A percentile compares a stretch with the other conserved stretches of the same genome.
These are phyloP conservation scores for Drosophila seguyi DNA, from an alignment of 1,140 invertebrate species.

Conservation along the genomic window DNA sequence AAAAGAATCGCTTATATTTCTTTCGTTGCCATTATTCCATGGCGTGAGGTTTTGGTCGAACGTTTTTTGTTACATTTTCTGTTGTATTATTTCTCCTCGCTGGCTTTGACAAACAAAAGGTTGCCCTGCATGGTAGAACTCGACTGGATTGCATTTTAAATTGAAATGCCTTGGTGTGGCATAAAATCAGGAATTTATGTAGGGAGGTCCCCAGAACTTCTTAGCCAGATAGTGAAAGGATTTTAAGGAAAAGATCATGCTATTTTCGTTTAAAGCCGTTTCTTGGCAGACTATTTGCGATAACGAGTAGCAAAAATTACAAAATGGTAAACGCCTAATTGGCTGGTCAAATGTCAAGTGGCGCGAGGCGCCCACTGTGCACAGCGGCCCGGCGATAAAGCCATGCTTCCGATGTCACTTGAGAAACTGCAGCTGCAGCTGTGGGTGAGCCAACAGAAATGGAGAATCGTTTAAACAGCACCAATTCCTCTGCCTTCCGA, in stretches of 20 bases:
- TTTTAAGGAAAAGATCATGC: neutral
- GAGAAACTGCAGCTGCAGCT: constrained; percentile 36
- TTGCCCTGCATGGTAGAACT: constrained; percentile 34
- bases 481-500: constrained; percentile 45
- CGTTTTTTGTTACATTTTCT: constrained; percentile 21
- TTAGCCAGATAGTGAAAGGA: neutral
- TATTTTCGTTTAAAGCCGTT: neutral
- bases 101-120: constrained; percentile 51
- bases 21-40: constrained; percentile 28
- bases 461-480: constrained; percentile 58
- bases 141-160: constrained; percentile 48
- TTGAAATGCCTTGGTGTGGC: constrained; percentile 34
- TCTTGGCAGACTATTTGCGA: constrained; percentile 1
- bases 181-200: constrained; percentile 40
- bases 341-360: constrained; percentile 43
- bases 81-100: constrained; percentile 12
- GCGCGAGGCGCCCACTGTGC: constrained; percentile 40
- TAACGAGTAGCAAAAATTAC: constrained; percentile 5
- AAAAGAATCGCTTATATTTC: constrained; percentile 43
- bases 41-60: constrained; percentile 31
- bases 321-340: constrained; percentile 38
- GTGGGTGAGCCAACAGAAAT: constrained; percentile 49
- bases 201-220: neutral
- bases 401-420: constrained; percentile 26
- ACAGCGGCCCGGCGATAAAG: constrained; percentile 13